Evolutionary conservation across 2,113 vertebrate species (phyloP).

Genomic region (Tychaedon coryphoeus): DNA sequence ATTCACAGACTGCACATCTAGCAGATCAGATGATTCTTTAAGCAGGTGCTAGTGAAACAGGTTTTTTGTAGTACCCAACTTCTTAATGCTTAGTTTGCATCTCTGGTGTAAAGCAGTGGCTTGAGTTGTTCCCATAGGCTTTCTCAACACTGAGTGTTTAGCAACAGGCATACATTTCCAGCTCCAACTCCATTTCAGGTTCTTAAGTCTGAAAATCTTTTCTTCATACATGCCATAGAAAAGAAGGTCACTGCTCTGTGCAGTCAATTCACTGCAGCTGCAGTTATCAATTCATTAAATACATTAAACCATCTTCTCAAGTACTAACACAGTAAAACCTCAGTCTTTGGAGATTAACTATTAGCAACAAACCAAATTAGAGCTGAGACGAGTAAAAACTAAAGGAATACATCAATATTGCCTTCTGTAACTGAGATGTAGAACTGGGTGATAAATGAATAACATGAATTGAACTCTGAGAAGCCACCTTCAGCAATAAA

Average conservation of each 20-base stretch:
- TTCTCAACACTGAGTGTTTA: neutral
- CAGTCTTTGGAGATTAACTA: neutral
- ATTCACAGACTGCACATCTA: neutral
- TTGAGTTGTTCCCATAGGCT: neutral
- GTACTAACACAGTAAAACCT: neutral
- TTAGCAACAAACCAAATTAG: neutral
- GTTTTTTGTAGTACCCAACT: neutral
- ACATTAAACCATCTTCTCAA: slow-evolving; percentile 13
- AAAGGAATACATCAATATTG: neutral
- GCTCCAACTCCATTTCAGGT: neutral
- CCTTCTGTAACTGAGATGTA: neutral
- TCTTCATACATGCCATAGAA: neutral
- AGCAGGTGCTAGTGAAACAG: neutral
- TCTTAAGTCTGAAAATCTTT: neutral
- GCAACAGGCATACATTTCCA: neutral
- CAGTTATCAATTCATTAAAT: slow-evolving; percentile 10
- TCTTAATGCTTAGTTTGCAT: neutral
- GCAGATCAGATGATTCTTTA: neutral
- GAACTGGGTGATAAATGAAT: neutral
- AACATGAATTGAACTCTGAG: neutral
- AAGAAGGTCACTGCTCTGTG: neutral
- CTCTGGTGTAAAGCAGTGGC: neutral
- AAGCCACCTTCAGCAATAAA: neutral
- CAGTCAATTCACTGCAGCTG: neutral
- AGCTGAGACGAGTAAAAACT: neutral